Evolutionary conservation across 2,888 invertebrate species (phyloP).

Genomic region (Taenaris catops): DNA sequence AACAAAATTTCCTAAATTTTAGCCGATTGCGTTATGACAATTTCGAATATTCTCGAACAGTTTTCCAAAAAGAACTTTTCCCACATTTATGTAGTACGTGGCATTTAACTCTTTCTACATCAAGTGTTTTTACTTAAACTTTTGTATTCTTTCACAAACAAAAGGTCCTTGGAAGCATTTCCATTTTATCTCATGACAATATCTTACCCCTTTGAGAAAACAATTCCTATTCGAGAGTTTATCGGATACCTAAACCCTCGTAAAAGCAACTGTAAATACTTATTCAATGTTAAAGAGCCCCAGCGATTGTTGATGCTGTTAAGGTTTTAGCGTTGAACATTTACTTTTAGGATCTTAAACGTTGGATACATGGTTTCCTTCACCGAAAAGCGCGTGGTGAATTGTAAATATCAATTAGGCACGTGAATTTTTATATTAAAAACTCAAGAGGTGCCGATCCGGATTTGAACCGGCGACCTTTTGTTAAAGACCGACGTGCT

Average conservation of each 20-base stretch:
- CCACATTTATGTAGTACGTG: not conserved
- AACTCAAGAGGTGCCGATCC: no score
- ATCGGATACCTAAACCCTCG: slow-evolving; percentile 24
- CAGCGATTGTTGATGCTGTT: slow-evolving; percentile 12
- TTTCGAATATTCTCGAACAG: not conserved
- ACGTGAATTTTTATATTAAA: no score
- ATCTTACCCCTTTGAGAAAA: slow-evolving; percentile 14
- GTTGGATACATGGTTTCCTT: no score
- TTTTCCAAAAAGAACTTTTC: not conserved
- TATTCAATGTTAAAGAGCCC: slow-evolving; percentile 17
- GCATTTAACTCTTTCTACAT: slow-evolving; percentile 2
- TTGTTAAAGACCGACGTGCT: no score
- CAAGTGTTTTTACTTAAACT: slow-evolving; percentile 7
- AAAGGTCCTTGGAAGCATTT: slow-evolving; percentile 4
- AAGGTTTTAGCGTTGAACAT: slow-evolving; percentile 18
- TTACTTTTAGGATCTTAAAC: slow-evolving; percentile 4
- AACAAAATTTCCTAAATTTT: no score
- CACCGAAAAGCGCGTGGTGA: no score
- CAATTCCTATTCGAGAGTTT: slow-evolving; percentile 19
- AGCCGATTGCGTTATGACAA: no score
- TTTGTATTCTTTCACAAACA: slow-evolving; percentile 11
- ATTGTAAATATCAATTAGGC: no score
- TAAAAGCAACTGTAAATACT: slow-evolving; percentile 24
- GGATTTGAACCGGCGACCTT: no score
- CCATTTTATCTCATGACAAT: slow-evolving; percentile 12